Evolutionary conservation across 1,140 invertebrate genomes (phyloP).

Genomic region (Drosophila takahashii): DNA sequence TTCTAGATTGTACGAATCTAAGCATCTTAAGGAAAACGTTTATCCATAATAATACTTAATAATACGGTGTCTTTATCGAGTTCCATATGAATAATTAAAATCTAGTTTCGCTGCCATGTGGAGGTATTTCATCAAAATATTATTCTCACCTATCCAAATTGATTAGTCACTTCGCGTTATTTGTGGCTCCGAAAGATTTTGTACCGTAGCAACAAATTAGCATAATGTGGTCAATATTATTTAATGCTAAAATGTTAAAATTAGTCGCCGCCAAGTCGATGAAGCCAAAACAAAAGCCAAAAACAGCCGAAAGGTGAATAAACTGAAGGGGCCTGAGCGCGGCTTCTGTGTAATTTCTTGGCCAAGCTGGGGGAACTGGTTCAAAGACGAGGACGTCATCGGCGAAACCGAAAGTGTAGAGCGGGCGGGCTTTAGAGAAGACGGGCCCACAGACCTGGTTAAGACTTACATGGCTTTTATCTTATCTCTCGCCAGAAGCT

Average conservation of each 20-base stretch:
- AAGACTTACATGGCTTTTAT: slow-evolving; percentile 24
- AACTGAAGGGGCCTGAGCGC: slow-evolving; percentile 44
- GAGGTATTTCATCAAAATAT: slow-evolving; percentile 11
- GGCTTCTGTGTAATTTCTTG: slow-evolving; percentile 54
- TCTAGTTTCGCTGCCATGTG: neutral
- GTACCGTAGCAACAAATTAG: slow-evolving; percentile 31
- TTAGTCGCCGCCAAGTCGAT: slow-evolving; percentile 30
- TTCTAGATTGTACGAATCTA: too few relatives aligned
- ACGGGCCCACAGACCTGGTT: slow-evolving; percentile 10
- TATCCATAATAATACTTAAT: neutral
- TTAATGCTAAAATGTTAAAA: slow-evolving; percentile 53
- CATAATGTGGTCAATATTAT: slow-evolving; percentile 55
- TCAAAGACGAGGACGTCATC: slow-evolving; percentile 73
- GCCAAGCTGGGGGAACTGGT: slow-evolving; percentile 61
- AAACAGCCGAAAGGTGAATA: slow-evolving; percentile 67
- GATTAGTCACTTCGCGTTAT: slow-evolving; percentile 41
- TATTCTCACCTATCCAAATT: slow-evolving; percentile 30
- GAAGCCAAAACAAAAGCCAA: slow-evolving; percentile 60
- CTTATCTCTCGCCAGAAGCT: slow-evolving; percentile 22
- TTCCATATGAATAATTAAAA: neutral
- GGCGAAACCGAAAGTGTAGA: slow-evolving; percentile 57
- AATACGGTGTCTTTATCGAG: neutral
- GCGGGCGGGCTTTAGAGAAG: neutral
- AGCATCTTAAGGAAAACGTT: neutral
- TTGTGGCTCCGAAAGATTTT: slow-evolving; percentile 10